Conservation (phyloP, 2,113 vertebrate genomes). For the Lepus europaeus region DNA sequence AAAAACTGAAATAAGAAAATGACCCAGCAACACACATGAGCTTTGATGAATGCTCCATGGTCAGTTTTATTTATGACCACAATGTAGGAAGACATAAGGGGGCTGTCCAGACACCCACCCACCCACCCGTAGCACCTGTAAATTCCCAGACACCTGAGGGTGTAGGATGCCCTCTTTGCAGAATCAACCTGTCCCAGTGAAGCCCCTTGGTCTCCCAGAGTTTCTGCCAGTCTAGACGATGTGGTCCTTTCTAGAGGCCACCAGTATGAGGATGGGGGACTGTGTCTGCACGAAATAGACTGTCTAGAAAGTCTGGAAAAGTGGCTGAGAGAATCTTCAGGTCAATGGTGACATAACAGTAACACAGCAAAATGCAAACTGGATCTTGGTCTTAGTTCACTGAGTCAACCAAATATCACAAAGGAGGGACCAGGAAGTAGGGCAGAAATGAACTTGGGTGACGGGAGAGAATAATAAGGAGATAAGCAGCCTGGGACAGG, state of each 20-base stretch:
- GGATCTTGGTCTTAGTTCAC: background rate
- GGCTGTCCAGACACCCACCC: background rate
- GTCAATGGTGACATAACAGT: background rate
- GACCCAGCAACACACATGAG: background rate
- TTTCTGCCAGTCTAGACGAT: background rate
- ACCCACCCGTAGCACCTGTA: background rate
- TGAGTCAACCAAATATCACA: background rate
- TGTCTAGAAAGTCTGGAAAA: background rate
- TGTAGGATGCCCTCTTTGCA: background rate
- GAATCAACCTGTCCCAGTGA: background rate
- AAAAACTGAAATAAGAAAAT: background rate
- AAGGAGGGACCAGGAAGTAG: background rate
- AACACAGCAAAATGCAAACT: background rate
- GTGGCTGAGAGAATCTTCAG: background rate
- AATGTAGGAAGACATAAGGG: background rate
- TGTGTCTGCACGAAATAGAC: background rate
- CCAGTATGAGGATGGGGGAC: background rate
- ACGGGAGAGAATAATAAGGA: background rate
- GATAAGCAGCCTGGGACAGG: rapidly evolving
- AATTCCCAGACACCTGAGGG: background rate
- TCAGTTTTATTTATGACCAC: background rate
- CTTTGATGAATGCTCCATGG: background rate
- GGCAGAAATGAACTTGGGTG: background rate
- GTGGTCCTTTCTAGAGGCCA: background rate
- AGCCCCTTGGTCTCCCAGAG: background rate